phyloP scores from a whole-genome alignment of 2,888 invertebrate genomes.

The Patella depressa region DNA sequence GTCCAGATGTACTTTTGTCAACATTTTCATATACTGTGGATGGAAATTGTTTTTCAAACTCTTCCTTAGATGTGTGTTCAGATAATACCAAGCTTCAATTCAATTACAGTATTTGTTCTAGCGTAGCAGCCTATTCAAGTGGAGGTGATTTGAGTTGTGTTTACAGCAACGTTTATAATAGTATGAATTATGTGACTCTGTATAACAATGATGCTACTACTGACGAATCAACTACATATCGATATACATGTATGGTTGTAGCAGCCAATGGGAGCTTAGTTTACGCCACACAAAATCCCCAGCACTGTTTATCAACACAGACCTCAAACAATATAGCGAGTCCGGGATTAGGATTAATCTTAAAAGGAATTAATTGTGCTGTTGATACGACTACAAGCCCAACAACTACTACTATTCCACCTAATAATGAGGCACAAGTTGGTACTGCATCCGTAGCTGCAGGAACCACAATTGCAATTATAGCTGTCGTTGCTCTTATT shows the following conservation, averaged over 20 bases:
- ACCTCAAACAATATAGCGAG: background rate
- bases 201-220: background rate
- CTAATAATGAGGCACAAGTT: background rate
- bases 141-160: constrained; percentile 4
- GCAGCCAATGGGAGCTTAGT: background rate
- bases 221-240: background rate
- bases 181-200: background rate
- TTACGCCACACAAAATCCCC: background rate
- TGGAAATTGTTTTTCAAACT: background rate
- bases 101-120: background rate
- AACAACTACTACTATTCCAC: background rate
- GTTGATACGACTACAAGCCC: background rate
- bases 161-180: background rate
- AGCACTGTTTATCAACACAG: background rate
- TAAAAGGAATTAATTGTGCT: no score
- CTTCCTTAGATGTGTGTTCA: background rate
- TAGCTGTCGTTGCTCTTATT: background rate
- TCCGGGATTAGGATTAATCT: no score
- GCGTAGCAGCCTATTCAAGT: background rate
- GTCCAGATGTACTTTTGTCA: background rate
- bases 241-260: background rate
- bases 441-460: background rate
- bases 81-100: background rate
- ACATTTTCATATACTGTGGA: background rate
- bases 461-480: background rate